A percentile compares a stretch with the other conserved stretches of the same genome.
Evolutionary conservation across 2,113 vertebrate genomes (phyloP).

Genomic region (Myiozetetes cayanensis): DNA sequence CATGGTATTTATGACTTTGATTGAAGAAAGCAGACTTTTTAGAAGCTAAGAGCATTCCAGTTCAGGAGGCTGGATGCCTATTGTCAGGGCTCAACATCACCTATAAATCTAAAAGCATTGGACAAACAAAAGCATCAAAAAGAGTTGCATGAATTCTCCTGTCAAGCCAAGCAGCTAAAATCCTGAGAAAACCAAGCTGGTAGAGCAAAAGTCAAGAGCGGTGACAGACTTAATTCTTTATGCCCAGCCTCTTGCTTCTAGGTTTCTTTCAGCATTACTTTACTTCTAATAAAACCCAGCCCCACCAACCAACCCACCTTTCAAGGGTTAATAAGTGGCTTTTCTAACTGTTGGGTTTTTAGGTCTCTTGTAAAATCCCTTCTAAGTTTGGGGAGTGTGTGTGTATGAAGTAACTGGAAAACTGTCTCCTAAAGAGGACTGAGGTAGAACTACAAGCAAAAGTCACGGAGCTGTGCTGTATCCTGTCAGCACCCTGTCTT

Average conservation of each 20-base stretch:
- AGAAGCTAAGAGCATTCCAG: not conserved
- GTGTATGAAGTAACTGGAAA: not conserved
- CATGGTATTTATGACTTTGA: not conserved
- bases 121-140: not conserved
- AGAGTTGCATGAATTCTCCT: not conserved
- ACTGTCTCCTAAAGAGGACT: not conserved
- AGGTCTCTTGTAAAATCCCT: not conserved
- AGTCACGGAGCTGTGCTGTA: not conserved
- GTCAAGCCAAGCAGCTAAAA: not conserved
- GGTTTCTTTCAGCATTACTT: not conserved
- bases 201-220: not conserved
- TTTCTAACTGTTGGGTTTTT: not conserved
- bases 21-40: conserved; percentile 14
- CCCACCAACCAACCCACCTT: not conserved
- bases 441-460: not conserved
- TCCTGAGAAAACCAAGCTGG: not conserved
- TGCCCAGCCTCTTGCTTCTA: not conserved
- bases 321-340: not conserved
- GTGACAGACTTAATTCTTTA: not conserved
- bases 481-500: not conserved
- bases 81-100: not conserved
- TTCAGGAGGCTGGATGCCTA: not conserved
- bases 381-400: not conserved
- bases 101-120: not conserved
- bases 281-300: not conserved